Conservation (phyloP, 2,797 vertebrate genomes). For the Peromyscus eremicus region DNA sequence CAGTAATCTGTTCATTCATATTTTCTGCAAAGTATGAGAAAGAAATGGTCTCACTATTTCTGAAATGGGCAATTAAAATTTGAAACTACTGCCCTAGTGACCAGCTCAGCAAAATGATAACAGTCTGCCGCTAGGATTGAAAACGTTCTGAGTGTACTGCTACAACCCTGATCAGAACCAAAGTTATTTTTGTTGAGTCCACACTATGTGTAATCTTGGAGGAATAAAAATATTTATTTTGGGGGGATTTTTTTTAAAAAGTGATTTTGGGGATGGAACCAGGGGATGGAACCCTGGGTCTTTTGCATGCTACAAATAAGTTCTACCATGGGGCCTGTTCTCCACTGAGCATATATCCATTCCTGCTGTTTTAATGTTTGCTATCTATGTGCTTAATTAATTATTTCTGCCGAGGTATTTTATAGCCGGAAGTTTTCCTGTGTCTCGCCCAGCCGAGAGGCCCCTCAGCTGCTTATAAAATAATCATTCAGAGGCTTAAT, state of each 20-base stretch:
- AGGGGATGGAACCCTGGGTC: no score
- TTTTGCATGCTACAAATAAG: not conserved
- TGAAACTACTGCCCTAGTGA: not conserved
- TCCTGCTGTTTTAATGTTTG: not conserved
- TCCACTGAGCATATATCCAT: not conserved
- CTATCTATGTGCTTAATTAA: not conserved
- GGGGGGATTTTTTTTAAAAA: not conserved
- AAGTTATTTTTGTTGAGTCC: not conserved
- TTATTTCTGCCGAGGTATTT: not conserved
- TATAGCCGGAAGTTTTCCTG: no score
- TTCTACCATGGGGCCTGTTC: not conserved
- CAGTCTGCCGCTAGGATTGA: not conserved
- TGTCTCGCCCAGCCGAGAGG: no score
- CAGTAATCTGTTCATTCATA: not conserved
- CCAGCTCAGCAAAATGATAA: not conserved
- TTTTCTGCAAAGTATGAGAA: not conserved
- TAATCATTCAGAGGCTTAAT: no score
- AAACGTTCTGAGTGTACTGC: not conserved
- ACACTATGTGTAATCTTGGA: not conserved
- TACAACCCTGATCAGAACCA: not conserved
- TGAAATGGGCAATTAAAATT: not conserved
- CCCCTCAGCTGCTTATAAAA: no score
- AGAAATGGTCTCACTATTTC: not conserved
- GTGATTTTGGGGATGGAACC: not conserved
- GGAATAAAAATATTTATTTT: not conserved